Base-by-base conservation (phyloP, 2,797 vertebrate species). In the Peromyscus melanophrys region DNA sequence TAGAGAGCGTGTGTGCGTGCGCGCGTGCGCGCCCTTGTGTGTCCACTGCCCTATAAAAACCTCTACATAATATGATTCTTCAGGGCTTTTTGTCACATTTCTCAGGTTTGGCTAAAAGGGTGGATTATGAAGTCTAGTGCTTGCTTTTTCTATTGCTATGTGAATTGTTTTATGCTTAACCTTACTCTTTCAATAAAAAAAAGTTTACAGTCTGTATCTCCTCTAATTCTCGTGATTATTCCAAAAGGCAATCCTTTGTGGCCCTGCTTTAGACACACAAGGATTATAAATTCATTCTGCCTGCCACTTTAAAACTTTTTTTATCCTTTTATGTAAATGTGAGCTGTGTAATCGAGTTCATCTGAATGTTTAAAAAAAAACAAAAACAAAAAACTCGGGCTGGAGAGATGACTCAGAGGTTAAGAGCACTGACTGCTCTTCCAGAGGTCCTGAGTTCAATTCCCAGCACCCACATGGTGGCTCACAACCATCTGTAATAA, bases 61-160 rank as follows among this genome's bases (percentile, higher is more conserved):
- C 52, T 59, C 6, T 87, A 75, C 81, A 73, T 95, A 78, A 69
- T 90, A 3, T 78, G 46, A 31, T 4, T 86, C 93, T 93, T 71
- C 52, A 63, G 77, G n/a, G 23, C 34, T 85, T 31, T 77, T 85
- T 84, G 67, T 91, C 80, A 61, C 29, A 49, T 75, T 95, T 73
- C 12, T 96, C 46, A 75, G 57, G 95, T 16, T 29, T 84, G 40
- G 87, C 83, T 97, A 63, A 88, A 25, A 92, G 97, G 84, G 92
- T 57, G 2, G 95, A 84, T 85, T 89, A 78, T 84, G 97, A 95
- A 98, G n/a, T 67, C 78, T 83, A 93, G 94, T 97, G 82, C 46
- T 80, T 92, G 49, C 61, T 94, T 96, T 93, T 27, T 73, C 4
- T 40, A 25, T 82, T 61, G 12, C 88, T 92, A 0, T 73, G 34